phyloP scores from a whole-genome alignment of 2,797 vertebrate genomes.

The Poeciliopsis infans region DNA sequence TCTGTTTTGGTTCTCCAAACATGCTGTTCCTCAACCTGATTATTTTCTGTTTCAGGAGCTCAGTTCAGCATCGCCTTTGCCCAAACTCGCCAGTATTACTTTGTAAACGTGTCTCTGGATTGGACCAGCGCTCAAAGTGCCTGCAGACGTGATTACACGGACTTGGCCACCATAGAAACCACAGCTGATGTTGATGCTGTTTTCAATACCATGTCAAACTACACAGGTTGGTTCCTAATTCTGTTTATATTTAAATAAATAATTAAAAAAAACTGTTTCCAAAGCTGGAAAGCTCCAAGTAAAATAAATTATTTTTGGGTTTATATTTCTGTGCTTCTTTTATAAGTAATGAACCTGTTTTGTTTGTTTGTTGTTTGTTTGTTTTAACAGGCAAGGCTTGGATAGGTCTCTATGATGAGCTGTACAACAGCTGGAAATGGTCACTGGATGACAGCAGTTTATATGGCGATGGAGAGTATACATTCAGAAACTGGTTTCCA shows the following conservation, averaged over 20 bases:
- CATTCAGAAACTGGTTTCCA: constrained; percentile 35
- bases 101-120: constrained; percentile 11
- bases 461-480: constrained; percentile 24
- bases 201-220: not conserved
- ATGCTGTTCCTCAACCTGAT: not conserved
- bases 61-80: constrained; percentile 5
- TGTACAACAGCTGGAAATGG: constrained; percentile 50
- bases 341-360: not conserved
- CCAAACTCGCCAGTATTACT: constrained; percentile 40
- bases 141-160: constrained; percentile 38
- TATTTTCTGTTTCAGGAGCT: constrained; percentile 31
- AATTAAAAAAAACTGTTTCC: not conserved
- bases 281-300: not conserved
- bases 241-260: not conserved
- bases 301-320: not conserved
- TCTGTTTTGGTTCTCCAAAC: not conserved
- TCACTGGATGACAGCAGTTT: constrained; percentile 49
- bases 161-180: constrained; percentile 53
- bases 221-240: constrained; percentile 21
- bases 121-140: constrained; percentile 45
- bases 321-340: not conserved
- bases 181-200: constrained; percentile 18
- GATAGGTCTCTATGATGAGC: constrained; percentile 57
- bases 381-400: constrained; percentile 44
- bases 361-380: no score